Evolutionary conservation across 2,888 invertebrate genomes (phyloP).

Genomic region (Steinernema hermaphroditum): DNA sequence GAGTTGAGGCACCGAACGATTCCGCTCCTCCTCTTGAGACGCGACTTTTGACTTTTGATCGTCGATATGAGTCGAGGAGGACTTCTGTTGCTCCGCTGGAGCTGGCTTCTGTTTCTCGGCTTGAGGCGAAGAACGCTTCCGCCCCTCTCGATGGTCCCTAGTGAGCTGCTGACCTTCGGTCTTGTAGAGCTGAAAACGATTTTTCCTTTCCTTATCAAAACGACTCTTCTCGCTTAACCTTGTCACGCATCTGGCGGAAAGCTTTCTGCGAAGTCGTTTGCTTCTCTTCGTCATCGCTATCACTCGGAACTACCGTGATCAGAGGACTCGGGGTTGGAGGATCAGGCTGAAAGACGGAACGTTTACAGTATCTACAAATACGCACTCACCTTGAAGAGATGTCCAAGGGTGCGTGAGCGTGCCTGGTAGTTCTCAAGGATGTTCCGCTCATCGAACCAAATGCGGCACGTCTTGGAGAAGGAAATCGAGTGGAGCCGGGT

Average conservation of each 20-base stretch:
- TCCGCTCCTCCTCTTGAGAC: too few species aligned
- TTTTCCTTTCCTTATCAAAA: too few species aligned
- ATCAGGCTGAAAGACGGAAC: not conserved
- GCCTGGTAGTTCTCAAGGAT: constrained; percentile 7
- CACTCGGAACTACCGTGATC: not conserved
- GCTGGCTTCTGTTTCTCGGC: not conserved
- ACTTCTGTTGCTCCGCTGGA: not conserved
- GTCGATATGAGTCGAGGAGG: too few species aligned
- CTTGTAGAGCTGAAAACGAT: not conserved
- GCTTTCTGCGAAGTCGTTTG: not conserved
- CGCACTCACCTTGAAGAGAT: constrained; percentile 18
- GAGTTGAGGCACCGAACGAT: too few species aligned
- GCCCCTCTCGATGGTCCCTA: not conserved
- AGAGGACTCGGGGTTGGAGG: constrained; percentile 2
- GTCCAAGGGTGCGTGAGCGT: not conserved
- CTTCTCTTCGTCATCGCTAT: not conserved
- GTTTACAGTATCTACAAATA: too few species aligned
- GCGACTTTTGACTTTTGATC: too few species aligned
- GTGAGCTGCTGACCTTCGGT: not conserved
- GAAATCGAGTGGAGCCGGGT: not conserved
- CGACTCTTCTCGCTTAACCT: too few species aligned
- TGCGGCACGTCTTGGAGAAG: constrained; percentile 8
- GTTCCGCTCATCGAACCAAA: constrained; percentile 18
- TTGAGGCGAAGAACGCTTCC: too few species aligned
- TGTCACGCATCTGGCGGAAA: not conserved